Evolutionary conservation across 2,797 vertebrate species (phyloP), one percentile per base, ranked within the genome.

Genomic region (Cyclura pinguis): DNA sequence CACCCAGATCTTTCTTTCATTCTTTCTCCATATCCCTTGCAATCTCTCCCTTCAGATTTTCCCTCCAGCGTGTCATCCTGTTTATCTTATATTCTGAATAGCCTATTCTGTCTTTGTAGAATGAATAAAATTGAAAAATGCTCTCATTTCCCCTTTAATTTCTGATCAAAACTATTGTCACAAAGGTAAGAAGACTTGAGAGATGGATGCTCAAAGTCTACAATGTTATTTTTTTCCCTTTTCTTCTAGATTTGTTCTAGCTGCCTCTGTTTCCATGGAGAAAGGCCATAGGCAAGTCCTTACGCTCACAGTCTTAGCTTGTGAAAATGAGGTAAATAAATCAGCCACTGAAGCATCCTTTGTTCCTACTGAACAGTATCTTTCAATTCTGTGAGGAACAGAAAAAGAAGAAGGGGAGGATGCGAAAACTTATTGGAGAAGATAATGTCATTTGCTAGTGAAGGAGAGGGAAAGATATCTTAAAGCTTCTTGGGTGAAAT

Each of bases 351-450:
- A 73, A 94, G 92, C 84, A 85, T 88, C 52, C 90, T 29, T 55
- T 74, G 35, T 93, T 83, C 83, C 85, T 83, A 80, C 88, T 85
- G 88, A 88, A 88, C 76, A 93, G 57, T 35, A 74, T 88, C 69
- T 84, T 95, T 90, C 85, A 87, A 92, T 95, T 91, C 89, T 89
- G 91, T 87, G 91, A 92, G 88, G 90, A 92, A 88, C 38, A 69
- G 9, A 91, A 88, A 91, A 93, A 90, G 42, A 52, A 35, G 20
- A n/a, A n/a, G 4, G 24, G 9, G 22, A 2, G n/a, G 16, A 38
- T 0, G 74, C 6, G 35, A 16, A 76, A 42, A 12, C 6, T n/a
- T 42, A 57, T 32, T 22, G 14, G 27, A 81, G 29, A 67, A 47
- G 62, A 47, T 64, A 84, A 67, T 84, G 42, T 32, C 27, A 69